These are phyloP conservation scores for Agrilus biguttatus DNA, from an alignment of 2,888 invertebrate species.

Conservation along the genomic window DNA sequence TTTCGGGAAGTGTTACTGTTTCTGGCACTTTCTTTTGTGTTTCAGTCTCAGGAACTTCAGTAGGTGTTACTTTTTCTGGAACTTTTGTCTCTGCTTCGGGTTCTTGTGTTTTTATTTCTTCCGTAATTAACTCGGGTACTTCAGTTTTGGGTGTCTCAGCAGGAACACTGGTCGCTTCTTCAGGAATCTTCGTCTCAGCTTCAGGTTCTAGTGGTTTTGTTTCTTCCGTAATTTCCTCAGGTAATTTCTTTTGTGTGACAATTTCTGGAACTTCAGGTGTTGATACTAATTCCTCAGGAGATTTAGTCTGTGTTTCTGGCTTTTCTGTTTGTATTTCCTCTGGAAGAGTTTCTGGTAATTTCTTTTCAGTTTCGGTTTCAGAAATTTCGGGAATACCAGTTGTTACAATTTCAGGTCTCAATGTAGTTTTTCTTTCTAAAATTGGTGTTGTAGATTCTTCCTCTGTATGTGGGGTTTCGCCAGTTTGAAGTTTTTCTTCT, in stretches of 20 bases:
- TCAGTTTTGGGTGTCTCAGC: neutral
- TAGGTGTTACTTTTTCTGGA: constrained; percentile 2
- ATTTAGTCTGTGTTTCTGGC: constrained; percentile 2
- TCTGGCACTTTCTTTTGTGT: constrained; percentile 2
- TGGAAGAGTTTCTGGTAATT: neutral
- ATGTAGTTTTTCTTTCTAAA: neutral
- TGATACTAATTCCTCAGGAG: constrained; percentile 2
- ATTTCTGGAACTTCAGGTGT: constrained; percentile 4
- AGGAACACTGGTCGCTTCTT: neutral
- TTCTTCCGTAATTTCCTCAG: neutral
- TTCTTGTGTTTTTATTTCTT: neutral
- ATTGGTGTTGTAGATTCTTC: neutral
- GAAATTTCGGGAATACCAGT: constrained; percentile 1
- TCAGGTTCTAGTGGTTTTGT: constrained; percentile 2
- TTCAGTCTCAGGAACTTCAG: constrained; percentile 3
- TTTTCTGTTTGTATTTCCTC: neutral
- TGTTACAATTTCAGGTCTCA: neutral
- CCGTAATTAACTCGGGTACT: neutral
- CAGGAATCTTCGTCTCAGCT: neutral
- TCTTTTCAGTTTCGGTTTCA: constrained; percentile 26
- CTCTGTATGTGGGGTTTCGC: constrained; percentile 1
- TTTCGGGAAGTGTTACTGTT: constrained; percentile 2
- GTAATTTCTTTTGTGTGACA: too few relatives aligned
- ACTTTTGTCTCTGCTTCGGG: constrained; percentile 2
- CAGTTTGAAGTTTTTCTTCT: neutral